Conservation (phyloP, 2,113 vertebrate genomes). For the Osmerus eperlanus region DNA sequence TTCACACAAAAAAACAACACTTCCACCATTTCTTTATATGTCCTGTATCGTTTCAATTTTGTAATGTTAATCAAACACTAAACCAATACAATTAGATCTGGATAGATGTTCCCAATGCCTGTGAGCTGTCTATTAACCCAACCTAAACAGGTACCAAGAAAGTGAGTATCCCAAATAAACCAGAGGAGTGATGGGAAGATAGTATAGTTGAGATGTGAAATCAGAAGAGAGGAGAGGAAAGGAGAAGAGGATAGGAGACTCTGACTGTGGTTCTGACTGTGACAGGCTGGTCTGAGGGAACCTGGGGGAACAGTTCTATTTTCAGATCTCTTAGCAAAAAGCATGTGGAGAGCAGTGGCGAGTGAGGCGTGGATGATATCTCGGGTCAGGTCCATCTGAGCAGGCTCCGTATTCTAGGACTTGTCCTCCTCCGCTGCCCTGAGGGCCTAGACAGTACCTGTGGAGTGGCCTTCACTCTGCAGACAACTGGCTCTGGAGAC, state of each 20-base stretch:
- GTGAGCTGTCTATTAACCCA: too few relatives aligned
- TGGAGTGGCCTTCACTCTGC: conserved; percentile 30
- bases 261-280: conserved; percentile 25
- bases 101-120: too few relatives aligned
- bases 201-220: too few relatives aligned
- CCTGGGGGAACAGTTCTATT: conserved; percentile 49
- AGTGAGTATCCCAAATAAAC: too few relatives aligned
- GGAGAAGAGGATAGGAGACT: background rate
- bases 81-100: too few relatives aligned
- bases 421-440: conserved; percentile 37
- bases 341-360: conserved; percentile 46
- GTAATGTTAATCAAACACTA: too few relatives aligned
- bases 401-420: conserved; percentile 43
- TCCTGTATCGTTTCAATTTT: too few relatives aligned
- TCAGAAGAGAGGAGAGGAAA: conserved; percentile 13
- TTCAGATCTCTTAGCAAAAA: conserved; percentile 48
- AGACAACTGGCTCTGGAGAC: conserved; percentile 19
- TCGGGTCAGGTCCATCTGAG: conserved; percentile 38
- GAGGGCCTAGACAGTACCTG: conserved; percentile 38
- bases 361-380: conserved; percentile 52
- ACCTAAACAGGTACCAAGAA: too few relatives aligned
- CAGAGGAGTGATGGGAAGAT: too few relatives aligned
- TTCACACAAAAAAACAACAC: too few relatives aligned
- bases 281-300: conserved; percentile 46
- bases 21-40: too few relatives aligned